Evolutionary conservation across 2,888 invertebrate genomes (phyloP), one percentile per base, ranked within the genome.

Genomic region (Zygogramma bicolorata): DNA sequence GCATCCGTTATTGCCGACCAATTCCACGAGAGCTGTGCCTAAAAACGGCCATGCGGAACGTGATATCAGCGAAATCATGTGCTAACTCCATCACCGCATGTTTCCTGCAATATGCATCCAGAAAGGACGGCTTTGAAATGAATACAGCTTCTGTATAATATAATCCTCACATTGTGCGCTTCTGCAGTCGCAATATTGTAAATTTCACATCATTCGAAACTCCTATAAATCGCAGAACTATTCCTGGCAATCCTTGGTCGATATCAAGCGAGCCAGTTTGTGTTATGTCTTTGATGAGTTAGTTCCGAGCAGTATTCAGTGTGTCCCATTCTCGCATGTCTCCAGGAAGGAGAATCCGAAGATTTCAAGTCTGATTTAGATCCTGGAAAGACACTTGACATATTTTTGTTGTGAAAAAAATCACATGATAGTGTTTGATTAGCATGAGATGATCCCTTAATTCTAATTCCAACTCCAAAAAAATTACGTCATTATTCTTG

Each of bases 141-240:
- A 68, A 74, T 70, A 60, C 61, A 59, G 70, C 65, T 66, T 70
- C 46, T 46, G 46, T 74, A 58, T 66, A 68, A 73, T 76, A 74
- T 74, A 76, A 74, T 76, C 76, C 74, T 71, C 25, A 42, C 65
- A 74, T 76, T 76, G 71, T 73, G 70, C 68, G 67, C 70, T 65
- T 72, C 66, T 68, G 71, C 68, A 65, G 67, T 67, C 67, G 59
- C 67, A 71, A 68, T 71, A 65, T 68, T 59, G 65, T 63, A 71
- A 63, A 68, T 68, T 68, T 67, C 63, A 59, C 46, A 46, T 18
- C 46, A 46, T 65, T 68, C 22, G 62, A 38, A 58, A 62, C 71
- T 71, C 29, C 71, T 27, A 65, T 65, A 63, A 71, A 71, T 71
- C 68, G 67, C 38, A 65, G 59, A 65, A 65, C 2, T 10, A 20